Base-by-base conservation (phyloP, 2,888 invertebrate genomes). In the Erebia aethiops region DNA sequence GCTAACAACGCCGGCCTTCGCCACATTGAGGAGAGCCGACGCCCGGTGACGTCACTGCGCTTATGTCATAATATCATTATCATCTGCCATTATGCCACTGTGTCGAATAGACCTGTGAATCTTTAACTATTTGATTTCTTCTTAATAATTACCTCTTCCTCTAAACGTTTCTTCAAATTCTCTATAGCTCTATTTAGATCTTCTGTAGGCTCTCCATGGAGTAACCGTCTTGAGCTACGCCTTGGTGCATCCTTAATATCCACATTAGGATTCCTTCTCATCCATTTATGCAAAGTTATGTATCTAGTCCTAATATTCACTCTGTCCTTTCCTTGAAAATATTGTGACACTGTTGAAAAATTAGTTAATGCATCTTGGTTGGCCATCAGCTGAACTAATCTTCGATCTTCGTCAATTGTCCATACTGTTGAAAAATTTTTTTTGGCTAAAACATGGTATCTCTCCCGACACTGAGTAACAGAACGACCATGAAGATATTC, bases 401-500 rank as follows among this genome's bases (percentile, higher is more conserved):
- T 91, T 61, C 84, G 84, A 77, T 97, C 96, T 76, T 96, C 96
- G 21, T 94, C 90, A 1, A 92, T 76, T 0, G 95, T 94, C 95
- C 96, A 97, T 1, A 87, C 86, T 67, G 92, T 85, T 57, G 94
- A 94, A 16, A 87, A 79, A 46, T 87, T 87, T 67, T 62, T 78
- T 71, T 82, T 88, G 76, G 89, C 80, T 18, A 96, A 87, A 49
- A 94, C 94, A 58, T 91, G 83, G 78, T 95, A 95, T 52, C 95
- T 93, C 11, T 94, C 88, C 49, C 95, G 94, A 10, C 96, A 84
- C 80, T 97, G 97, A 0, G 92, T 78, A 8, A 89, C 78, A 0
- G 95, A 95, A 35, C 97, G 94, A 26, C 95, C 94, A 0, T 95
- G 95, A 74, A 97, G 89, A 69, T 94, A 92, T 11, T 91, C 82